Base-by-base conservation (phyloP, 2,888 invertebrate species). In the Nemotelus pantherinus region DNA sequence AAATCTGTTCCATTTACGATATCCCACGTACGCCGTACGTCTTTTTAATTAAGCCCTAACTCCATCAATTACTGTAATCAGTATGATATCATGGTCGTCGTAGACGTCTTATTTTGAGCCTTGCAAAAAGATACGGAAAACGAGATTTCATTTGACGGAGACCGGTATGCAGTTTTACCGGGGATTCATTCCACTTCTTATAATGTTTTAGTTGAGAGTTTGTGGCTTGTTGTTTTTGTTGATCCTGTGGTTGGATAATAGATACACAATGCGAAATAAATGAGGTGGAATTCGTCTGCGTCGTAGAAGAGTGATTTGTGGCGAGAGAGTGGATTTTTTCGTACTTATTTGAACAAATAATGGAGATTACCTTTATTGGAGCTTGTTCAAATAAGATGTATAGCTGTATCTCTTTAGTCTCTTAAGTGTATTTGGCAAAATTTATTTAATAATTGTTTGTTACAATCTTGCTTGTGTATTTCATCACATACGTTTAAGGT, bases 1-100 rank as follows among this genome's bases (percentile, higher is more conserved):
- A 80, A 80, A 80, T 80, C 80, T 80, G 78, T 80, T 78, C 76
- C 78, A 80, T 80, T 80, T 80, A 78, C 76, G 77, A 80, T 78
- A 78, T 80, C 68, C 80, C 80, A 80, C 80, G 80, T 80, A 78
- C 78, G 77, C 76, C 76, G 76, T 77, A 80, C 77, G 78, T 80
- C 78, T 80, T 80, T 80, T 80, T 80, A 80, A 80, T 80, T 80
- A 80, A 80, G 78, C 72, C 58, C 74, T 74, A 74, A 48, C 77
- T 77, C 70, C 78, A 78, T 78, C 78, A 80, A 80, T 80, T 80
- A 79, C 75, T 75, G 77, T 79, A 78, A 77, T 79, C 79, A 79
- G 71, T 71, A 64, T 43, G 77, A 77, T 71, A 71, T 57, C 71
- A 39, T 44, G 57, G 71, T 71, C 71, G 71, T 10, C 71, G 71